Base-by-base conservation (phyloP, 2,113 vertebrate species). In the Clarias macrocephalus region DNA sequence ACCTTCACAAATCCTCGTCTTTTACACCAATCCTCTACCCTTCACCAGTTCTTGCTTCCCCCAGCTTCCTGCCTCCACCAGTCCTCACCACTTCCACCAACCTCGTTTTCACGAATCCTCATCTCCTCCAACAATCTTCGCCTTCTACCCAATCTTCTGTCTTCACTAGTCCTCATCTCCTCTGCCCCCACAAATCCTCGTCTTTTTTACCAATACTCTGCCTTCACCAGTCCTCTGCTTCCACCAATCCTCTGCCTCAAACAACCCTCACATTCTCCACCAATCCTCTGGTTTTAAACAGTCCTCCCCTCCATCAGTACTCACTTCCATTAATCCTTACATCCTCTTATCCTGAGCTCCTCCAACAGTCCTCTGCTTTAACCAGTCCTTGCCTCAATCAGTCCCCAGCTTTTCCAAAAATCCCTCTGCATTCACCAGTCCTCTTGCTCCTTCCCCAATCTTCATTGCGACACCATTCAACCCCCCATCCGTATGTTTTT, bases 401-500 rank as follows among this genome's bases (percentile, higher is more conserved):
- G 0, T 23, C 57, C 23, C 62, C 59, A 48, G 48, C 48, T 48
- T 48, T 48, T 48, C 48, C 48, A 48, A 8, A 48, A 48, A 48
- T 48, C 48, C 48, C 48, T 48, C 48, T 48, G 72, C 85, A 86
- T 81, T 18, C 88, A 59, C 2, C 30, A 33, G 1, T 70, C 23
- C 21, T 63, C 7, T 8, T 48, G 48, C 48, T 48, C 66, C 28
- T 70, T 16, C 28, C 21, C 19, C 19, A 42, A 16, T 23, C 23
- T 66, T 86, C 59, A 76, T 68, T 60, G 19, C 3, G 57, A n/a
- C 75, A 52, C 62, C 89, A 86, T 57, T 62, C 79, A 70, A 6
- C 15, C 52, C 62, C 15, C 52, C 62, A 60, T 37, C 18, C 10
- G 0, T 4, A 18, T 28, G 48, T 2, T 28, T 28, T 77, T 56